Percentiles rank a stretch among this genome's conserved stretches.
Conservation (phyloP, 2,888 invertebrate genomes). For the Lasioglossum vierecki region DNA sequence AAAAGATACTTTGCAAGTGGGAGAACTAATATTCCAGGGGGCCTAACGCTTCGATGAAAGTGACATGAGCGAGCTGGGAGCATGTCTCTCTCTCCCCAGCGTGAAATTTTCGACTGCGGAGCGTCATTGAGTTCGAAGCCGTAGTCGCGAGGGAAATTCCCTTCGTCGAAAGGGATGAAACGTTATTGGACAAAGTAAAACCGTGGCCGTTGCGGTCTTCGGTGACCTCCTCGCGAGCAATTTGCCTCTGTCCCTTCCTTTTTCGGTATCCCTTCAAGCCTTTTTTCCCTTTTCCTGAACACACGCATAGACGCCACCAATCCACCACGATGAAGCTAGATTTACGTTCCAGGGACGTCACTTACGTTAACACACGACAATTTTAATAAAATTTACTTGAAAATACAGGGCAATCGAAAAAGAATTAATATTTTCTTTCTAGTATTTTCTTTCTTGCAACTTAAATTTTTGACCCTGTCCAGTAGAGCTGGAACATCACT, state of each 20-base stretch:
- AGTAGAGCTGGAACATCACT: background rate
- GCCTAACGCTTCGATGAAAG: background rate
- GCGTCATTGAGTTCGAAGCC: background rate
- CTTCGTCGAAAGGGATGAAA: background rate
- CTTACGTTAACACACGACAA: background rate
- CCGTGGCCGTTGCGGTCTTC: background rate
- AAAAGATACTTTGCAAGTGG: background rate
- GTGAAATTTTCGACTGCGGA: background rate
- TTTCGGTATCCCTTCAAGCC: background rate
- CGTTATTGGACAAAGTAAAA: conserved; percentile 19
- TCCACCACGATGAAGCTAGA: conserved; percentile 3
- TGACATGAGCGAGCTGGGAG: background rate
- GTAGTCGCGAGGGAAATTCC: conserved; percentile 23
- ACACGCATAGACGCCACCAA: background rate
- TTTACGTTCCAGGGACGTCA: background rate
- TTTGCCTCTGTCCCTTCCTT: background rate
- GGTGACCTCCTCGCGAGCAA: background rate
- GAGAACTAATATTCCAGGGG: background rate
- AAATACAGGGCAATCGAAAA: no score
- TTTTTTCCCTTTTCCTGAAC: background rate
- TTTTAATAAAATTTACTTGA: no score
- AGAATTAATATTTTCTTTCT: background rate
- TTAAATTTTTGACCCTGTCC: background rate
- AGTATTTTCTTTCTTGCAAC: background rate
- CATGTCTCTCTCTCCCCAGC: background rate